Conservation (phyloP, 2,113 vertebrate species). For the Corvus moneduloides region DNA sequence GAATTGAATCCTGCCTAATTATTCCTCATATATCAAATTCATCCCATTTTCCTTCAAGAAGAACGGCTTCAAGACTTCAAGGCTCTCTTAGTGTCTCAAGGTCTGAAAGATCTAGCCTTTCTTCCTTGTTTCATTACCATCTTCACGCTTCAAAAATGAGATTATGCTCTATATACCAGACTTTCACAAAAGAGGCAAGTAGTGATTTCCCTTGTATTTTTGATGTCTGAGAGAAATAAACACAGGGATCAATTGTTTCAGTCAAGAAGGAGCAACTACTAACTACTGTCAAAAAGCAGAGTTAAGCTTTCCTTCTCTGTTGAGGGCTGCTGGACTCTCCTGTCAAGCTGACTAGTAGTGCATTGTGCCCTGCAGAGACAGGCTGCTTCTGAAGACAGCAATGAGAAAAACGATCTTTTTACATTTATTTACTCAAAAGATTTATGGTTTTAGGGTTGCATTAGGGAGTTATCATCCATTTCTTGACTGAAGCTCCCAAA, state of each 20-base stretch:
- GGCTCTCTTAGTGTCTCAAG: not conserved
- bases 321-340: not conserved
- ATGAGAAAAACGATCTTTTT: not conserved
- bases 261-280: not conserved
- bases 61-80: not conserved
- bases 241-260: not conserved
- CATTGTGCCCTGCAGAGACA: not conserved
- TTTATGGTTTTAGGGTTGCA: not conserved
- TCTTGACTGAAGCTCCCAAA: not conserved
- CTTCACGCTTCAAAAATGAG: not conserved
- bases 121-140: not conserved
- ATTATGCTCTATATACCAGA: not conserved
- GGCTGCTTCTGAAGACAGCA: not conserved
- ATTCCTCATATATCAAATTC: not conserved
- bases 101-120: not conserved
- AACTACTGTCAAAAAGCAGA: not conserved
- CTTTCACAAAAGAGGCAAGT: not conserved
- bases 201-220: not conserved
- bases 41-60: not conserved
- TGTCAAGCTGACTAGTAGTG: not conserved
- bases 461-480: not conserved
- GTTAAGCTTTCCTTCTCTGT: not conserved
- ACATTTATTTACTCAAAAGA: not conserved
- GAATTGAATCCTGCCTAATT: not conserved
- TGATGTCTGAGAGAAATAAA: not conserved